Conservation (phyloP, 2,888 invertebrate genomes). For the Didymodactylos carnosus region DNA sequence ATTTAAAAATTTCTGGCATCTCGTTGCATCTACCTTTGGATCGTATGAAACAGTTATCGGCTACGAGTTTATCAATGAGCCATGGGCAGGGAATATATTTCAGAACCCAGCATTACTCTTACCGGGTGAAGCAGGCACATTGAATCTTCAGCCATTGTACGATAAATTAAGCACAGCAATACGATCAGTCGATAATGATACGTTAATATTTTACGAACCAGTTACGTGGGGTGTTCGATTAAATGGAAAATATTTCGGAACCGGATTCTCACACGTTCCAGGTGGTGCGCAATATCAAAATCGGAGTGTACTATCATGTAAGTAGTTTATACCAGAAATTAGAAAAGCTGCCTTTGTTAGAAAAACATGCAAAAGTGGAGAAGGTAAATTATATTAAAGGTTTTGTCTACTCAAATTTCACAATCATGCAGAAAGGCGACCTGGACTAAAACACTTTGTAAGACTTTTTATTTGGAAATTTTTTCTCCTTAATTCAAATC, state of each 20-base stretch:
- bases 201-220: constrained; percentile 23
- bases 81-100: constrained; percentile 23
- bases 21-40: constrained; percentile 17
- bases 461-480: no score
- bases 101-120: constrained; percentile 18
- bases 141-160: constrained; percentile 20
- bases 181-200: constrained; percentile 19
- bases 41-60: constrained; percentile 18
- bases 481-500: no score
- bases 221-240: constrained; percentile 21
- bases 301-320: background rate
- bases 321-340: no score
- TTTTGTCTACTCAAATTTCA: no score
- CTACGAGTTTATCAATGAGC: constrained; percentile 23
- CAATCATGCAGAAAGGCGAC: no score
- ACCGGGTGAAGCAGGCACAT: constrained; percentile 21
- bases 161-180: constrained; percentile 19
- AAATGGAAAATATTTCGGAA: constrained; percentile 17
- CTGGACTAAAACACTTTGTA: no score
- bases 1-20: constrained; percentile 20
- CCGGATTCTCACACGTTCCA: constrained; percentile 20
- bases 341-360: no score
- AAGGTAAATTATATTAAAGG: no score
- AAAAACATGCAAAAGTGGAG: no score
- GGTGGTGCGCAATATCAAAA: constrained; percentile 15